Conservation (phyloP, 2,113 vertebrate genomes). For the Astur gentilis region DNA sequence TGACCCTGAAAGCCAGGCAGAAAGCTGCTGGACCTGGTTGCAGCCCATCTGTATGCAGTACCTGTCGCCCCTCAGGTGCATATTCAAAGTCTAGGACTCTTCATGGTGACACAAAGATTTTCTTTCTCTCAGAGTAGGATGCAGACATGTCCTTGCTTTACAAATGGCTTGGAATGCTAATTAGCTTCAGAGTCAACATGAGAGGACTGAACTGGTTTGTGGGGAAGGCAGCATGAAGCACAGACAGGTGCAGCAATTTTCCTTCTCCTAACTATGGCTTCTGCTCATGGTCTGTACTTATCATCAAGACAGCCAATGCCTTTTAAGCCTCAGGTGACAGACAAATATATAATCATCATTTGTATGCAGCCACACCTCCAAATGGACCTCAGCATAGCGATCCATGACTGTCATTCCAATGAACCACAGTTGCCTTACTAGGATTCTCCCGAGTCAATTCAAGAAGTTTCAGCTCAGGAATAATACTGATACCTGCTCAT, state of each 20-base stretch:
- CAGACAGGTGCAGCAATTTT: not conserved
- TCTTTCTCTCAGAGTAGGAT: not conserved
- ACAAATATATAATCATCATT: not conserved
- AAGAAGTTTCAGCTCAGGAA: not conserved
- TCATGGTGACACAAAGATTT: not conserved
- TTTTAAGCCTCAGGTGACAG: not conserved
- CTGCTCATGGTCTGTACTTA: not conserved
- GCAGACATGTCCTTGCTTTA: not conserved
- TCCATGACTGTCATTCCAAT: not conserved
- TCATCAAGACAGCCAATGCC: not conserved
- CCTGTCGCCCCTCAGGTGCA: not conserved
- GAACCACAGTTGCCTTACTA: not conserved
- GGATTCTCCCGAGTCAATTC: not conserved
- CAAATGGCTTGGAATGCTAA: not conserved
- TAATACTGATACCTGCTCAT: not conserved
- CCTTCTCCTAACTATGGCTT: not conserved
- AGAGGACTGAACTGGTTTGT: not conserved
- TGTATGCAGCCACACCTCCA: not conserved
- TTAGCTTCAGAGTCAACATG: not conserved
- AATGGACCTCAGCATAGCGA: not conserved
- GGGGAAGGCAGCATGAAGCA: not conserved
- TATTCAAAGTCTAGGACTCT: not conserved
- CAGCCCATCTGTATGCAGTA: not conserved
- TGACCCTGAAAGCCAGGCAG: not conserved
- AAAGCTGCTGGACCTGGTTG: not conserved